Percentiles rank a stretch among this genome's conserved stretches.
These are phyloP conservation scores for Antheraea mylitta DNA, from an alignment of 1,140 invertebrate species.

Conservation along the genomic window DNA sequence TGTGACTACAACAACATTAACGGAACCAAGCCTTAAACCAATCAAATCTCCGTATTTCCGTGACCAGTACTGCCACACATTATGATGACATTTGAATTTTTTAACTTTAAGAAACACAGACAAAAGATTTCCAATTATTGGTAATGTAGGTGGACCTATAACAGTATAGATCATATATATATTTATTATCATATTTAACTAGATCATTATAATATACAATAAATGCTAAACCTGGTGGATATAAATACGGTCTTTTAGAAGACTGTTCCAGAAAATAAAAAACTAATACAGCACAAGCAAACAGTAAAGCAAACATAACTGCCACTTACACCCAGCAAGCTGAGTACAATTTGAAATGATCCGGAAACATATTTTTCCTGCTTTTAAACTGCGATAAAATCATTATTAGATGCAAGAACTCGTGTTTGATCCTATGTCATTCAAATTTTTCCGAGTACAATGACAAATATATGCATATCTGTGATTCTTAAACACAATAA, in stretches of 20 bases:
- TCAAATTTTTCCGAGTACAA: neutral
- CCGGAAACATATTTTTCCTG: slow-evolving; percentile 1
- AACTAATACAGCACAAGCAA: slow-evolving; percentile 10
- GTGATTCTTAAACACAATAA: neutral
- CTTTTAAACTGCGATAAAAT: neutral
- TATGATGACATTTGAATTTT: slow-evolving; percentile 51
- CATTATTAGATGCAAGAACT: slow-evolving; percentile 2
- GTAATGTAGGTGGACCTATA: slow-evolving; percentile 57
- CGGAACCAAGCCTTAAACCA: slow-evolving; percentile 78
- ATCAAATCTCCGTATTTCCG: slow-evolving; percentile 84
- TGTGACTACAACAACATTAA: slow-evolving; percentile 82
- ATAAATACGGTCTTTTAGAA: slow-evolving; percentile 14
- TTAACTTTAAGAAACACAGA: slow-evolving; percentile 47
- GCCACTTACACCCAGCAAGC: neutral
- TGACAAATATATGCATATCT: neutral
- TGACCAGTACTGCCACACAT: slow-evolving; percentile 56
- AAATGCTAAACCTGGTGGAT: slow-evolving; percentile 26
- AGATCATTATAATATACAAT: neutral
- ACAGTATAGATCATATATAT: slow-evolving; percentile 13
- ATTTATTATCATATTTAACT: neutral
- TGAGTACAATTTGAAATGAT: neutral
- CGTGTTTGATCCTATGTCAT: neutral
- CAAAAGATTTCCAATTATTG: slow-evolving; percentile 55
- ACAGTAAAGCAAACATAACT: slow-evolving; percentile 7
- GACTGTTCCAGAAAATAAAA: slow-evolving; percentile 7